Evolutionary conservation across 2,888 invertebrate species (phyloP).

Genomic region (Nymphalis polychloros): DNA sequence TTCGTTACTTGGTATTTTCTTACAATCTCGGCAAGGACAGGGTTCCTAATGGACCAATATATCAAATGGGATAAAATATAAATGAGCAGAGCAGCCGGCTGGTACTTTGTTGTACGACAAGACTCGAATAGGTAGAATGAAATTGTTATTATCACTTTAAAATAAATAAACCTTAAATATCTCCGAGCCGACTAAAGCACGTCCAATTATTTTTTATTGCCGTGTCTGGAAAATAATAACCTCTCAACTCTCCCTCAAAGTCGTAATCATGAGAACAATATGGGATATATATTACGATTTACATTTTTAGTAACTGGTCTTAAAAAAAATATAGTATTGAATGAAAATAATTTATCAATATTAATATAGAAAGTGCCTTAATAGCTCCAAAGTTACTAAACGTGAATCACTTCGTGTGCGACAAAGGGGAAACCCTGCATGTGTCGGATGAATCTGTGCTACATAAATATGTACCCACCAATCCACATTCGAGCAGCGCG

Average conservation of each 20-base stretch:
- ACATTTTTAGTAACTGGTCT: background rate
- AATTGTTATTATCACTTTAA: slow-evolving; percentile 50
- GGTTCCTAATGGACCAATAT: slow-evolving; percentile 75
- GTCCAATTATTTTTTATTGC: slow-evolving; percentile 32
- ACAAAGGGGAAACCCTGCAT: too few species aligned
- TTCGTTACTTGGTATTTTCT: slow-evolving; percentile 64
- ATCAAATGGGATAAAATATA: slow-evolving; percentile 78
- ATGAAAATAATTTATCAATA: too few species aligned
- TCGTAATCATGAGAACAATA: slow-evolving; percentile 2
- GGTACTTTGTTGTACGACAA: slow-evolving; percentile 57
- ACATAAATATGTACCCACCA: too few species aligned
- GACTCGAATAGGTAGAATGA: slow-evolving; percentile 55
- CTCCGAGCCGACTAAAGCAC: slow-evolving; percentile 19
- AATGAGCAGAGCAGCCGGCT: slow-evolving; percentile 68
- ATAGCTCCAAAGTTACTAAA: too few species aligned
- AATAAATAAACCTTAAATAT: slow-evolving; percentile 30
- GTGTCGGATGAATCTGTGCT: too few species aligned
- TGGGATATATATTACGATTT: background rate
- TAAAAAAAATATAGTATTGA: too few species aligned
- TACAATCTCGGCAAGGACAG: slow-evolving; percentile 69
- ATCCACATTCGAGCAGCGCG: too few species aligned
- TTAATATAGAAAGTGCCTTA: too few species aligned
- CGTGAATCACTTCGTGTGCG: too few species aligned
- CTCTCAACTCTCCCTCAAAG: slow-evolving; percentile 3
- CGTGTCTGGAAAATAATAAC: slow-evolving; percentile 6